Conservation (phyloP, 2,113 vertebrate genomes). For the Hypocryptadius cinnamomeus region DNA sequence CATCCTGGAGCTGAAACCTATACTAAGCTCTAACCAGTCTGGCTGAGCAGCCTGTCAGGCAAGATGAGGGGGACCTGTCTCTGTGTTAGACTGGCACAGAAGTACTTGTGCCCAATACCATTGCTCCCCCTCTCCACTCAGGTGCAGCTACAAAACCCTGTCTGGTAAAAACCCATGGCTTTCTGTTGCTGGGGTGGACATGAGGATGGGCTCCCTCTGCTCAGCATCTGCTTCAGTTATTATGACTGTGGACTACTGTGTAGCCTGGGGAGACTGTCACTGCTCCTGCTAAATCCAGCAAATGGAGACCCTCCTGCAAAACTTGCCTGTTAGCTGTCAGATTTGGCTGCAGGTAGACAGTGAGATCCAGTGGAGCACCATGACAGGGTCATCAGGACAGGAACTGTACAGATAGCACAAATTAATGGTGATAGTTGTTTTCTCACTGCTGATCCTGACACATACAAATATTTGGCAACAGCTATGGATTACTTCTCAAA, state of each 20-base stretch:
- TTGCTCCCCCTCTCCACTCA: not conserved
- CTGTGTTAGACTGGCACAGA: not conserved
- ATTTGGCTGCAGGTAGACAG: not conserved
- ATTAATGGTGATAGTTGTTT: constrained; percentile 44
- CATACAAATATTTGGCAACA: constrained; percentile 29
- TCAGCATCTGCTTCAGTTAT: not conserved
- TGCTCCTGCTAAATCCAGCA: not conserved
- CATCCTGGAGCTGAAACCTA: not conserved
- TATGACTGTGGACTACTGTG: not conserved
- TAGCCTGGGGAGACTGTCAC: not conserved
- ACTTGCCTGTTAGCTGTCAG: not conserved
- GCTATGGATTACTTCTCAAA: constrained; percentile 21
- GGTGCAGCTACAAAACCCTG: not conserved
- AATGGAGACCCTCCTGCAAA: not conserved
- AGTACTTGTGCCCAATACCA: not conserved
- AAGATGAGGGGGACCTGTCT: not conserved
- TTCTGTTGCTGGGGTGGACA: not conserved
- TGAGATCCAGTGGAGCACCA: not conserved
- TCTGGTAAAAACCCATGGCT: not conserved
- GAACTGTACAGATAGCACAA: not conserved
- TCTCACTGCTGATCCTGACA: constrained; percentile 14
- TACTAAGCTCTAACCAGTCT: not conserved
- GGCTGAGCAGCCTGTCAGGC: not conserved
- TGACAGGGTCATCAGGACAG: not conserved
- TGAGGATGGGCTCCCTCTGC: not conserved